Evolutionary conservation across 2,797 vertebrate genomes (phyloP), one percentile per base, ranked within the genome.

Genomic region (Capromys pilorides): DNA sequence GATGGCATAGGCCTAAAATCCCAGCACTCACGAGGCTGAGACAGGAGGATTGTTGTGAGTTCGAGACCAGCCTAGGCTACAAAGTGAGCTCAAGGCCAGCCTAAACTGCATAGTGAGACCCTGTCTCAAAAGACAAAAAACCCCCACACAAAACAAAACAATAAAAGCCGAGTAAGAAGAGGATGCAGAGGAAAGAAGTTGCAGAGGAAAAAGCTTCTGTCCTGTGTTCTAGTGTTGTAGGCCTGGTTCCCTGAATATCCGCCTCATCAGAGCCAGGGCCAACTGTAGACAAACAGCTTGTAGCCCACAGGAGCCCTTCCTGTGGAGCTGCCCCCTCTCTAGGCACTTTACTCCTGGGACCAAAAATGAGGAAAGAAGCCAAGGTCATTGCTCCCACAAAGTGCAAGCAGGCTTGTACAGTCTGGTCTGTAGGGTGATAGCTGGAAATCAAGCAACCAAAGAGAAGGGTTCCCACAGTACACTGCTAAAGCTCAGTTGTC

Each of bases 381-480:
- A 1, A 24, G 24, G 67, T 31, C 14, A 18, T 6, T 77, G 73
- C 26, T 45, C 73, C 51, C 12, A 0, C 11, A n/a, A 7, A 18
- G 28, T 1, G 2, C 3, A 12, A 80, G 33, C 26, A 31, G 78
- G 61, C 22, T 0, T 22, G 22, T 0, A 5, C 0, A 16, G 21
- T 64, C 45, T 39, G 36, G 36, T 8, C 36, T 4, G 57, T 18
- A 19, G 62, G 54, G 39, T 12, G 3, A 39, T 21, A 36, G 49
- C 31, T 18, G 7, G 71, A 62, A 33, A 79, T n/a, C 6, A 3
- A 49, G 57, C 73, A 57, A 45, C 64, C 51, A 51, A 11, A 49
- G 57, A 51, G 11, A 51, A 79, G 66, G 51, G 24, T 69, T 13
- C 28, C 39, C 39, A 85, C 9, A 51, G 62, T 7, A 22, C 64